Percentiles rank a stretch among this genome's conserved stretches.
phyloP scores from a whole-genome alignment of 2,113 vertebrate genomes.

The Triplophysa siluroides region DNA sequence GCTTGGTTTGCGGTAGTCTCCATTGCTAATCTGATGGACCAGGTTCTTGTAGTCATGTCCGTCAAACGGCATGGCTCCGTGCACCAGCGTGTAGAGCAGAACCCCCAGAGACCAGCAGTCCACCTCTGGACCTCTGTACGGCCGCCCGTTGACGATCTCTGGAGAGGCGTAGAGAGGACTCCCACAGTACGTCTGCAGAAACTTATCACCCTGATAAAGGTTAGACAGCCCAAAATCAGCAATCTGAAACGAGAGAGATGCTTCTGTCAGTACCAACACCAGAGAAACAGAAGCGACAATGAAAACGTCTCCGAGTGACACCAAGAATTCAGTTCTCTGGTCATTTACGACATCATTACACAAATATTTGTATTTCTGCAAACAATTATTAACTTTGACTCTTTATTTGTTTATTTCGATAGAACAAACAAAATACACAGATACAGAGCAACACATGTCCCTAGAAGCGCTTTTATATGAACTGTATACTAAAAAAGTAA shows the following conservation, averaged over 20 bases:
- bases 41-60: constrained; percentile 86
- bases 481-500: too few relatives aligned
- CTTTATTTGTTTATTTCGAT: too few relatives aligned
- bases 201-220: constrained; percentile 85
- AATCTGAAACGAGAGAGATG: constrained; percentile 73
- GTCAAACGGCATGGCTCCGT: constrained; percentile 94
- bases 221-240: constrained; percentile 97
- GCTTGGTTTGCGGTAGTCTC: constrained; percentile 86
- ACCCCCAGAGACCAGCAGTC: constrained; percentile 98
- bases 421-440: too few relatives aligned
- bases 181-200: constrained; percentile 92
- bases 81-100: constrained; percentile 91
- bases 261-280: background rate
- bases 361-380: too few relatives aligned
- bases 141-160: constrained; percentile 92
- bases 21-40: constrained; percentile 89
- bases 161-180: constrained; percentile 95
- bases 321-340: too few relatives aligned
- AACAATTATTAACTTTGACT: too few relatives aligned
- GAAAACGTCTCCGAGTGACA: too few relatives aligned
- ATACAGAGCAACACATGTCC: too few relatives aligned
- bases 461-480: too few relatives aligned
- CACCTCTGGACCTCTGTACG: constrained; percentile 89
- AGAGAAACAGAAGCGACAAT: too few relatives aligned
- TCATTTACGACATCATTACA: too few relatives aligned